Evolutionary conservation across 2,888 invertebrate species (phyloP).

Genomic region (Metellina segmentata): DNA sequence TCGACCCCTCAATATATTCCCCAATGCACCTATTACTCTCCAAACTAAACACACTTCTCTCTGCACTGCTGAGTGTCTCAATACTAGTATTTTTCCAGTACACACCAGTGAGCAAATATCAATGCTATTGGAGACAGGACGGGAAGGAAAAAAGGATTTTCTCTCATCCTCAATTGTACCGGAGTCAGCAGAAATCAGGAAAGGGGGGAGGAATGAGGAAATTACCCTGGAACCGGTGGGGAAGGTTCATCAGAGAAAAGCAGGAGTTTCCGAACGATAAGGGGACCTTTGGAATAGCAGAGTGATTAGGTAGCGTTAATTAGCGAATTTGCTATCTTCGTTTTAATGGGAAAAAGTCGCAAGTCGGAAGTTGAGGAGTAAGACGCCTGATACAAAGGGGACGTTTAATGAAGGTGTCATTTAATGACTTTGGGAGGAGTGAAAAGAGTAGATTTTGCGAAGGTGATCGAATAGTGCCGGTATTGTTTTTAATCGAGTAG

Average conservation of each 20-base stretch:
- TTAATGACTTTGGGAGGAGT: constrained; percentile 26
- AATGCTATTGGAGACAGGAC: background rate
- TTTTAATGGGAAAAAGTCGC: constrained; percentile 26
- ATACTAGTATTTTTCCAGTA: background rate
- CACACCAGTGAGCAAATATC: background rate
- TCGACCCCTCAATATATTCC: background rate
- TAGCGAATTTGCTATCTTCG: constrained; percentile 58
- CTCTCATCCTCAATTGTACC: constrained; percentile 21
- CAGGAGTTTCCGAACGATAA: constrained; percentile 19
- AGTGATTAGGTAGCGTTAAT: constrained; percentile 64
- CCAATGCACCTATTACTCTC: background rate
- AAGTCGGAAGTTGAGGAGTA: constrained; percentile 35
- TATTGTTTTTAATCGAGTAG: constrained; percentile 9
- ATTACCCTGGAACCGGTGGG: constrained; percentile 27
- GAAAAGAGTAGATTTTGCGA: constrained; percentile 9
- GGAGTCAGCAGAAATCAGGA: constrained; percentile 23
- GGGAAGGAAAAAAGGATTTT: background rate
- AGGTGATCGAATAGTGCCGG: constrained; percentile 1
- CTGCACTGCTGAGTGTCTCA: background rate
- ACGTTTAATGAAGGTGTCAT: constrained; percentile 33
- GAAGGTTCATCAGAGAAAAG: background rate
- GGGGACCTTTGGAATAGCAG: constrained; percentile 34
- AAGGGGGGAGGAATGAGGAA: constrained; percentile 34
- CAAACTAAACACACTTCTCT: background rate
- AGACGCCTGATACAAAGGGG: constrained; percentile 34